Percentiles rank a stretch among this genome's conserved stretches.
Conservation (phyloP, 1,140 invertebrate genomes). For the Pissodes strobi region DNA sequence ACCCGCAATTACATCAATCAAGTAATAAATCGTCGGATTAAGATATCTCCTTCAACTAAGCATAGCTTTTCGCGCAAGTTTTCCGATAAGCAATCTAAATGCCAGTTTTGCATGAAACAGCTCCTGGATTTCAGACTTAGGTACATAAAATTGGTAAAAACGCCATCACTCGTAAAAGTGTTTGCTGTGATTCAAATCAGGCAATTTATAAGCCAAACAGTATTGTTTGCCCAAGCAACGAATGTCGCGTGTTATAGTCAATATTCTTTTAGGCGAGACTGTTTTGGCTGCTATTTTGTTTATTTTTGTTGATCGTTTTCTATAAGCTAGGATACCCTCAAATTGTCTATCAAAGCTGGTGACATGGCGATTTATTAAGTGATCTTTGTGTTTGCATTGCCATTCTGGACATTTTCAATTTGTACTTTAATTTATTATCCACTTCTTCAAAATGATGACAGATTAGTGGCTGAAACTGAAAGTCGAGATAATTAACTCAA, state of each 20-base stretch:
- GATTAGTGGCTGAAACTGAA: too few relatives aligned
- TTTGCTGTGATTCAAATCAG: conserved; percentile 47
- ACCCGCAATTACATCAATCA: conserved; percentile 10
- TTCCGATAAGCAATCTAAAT: conserved; percentile 24
- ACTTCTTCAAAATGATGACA: too few relatives aligned
- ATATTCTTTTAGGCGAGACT: background rate
- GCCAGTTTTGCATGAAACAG: conserved; percentile 17
- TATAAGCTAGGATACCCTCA: too few relatives aligned
- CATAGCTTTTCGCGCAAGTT: conserved; percentile 8
- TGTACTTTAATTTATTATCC: too few relatives aligned
- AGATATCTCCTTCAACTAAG: background rate
- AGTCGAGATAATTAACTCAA: too few relatives aligned
- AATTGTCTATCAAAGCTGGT: too few relatives aligned
- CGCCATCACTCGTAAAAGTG: conserved; percentile 37
- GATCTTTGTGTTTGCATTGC: too few relatives aligned
- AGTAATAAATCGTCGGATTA: conserved; percentile 8
- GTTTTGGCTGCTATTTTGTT: too few relatives aligned
- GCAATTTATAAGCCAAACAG: conserved; percentile 44
- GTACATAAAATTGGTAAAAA: conserved; percentile 27
- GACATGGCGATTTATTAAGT: too few relatives aligned
- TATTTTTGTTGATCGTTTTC: too few relatives aligned
- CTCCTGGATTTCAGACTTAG: conserved; percentile 9
- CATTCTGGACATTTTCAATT: too few relatives aligned
- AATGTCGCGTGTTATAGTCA: background rate
- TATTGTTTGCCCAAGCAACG: conserved; percentile 18